Conservation (phyloP, 2,113 vertebrate species). For the Platysteira castanea region DNA sequence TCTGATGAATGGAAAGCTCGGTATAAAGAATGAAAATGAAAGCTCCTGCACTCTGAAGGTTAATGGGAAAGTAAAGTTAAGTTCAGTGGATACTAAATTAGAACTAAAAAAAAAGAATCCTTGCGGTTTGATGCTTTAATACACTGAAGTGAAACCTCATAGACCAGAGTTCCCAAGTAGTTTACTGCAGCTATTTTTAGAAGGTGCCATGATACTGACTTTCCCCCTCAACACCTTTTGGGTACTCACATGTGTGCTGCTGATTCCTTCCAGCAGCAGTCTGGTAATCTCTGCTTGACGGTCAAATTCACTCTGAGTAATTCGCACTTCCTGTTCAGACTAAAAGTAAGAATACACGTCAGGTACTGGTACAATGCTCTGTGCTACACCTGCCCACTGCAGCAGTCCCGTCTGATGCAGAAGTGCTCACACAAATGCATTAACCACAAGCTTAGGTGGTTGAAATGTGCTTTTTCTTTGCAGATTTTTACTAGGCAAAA, state of each 20-base stretch:
- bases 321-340: conserved; percentile 95
- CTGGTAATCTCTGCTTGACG: conserved; percentile 97
- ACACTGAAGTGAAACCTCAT: neutral
- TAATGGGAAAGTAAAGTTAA: neutral
- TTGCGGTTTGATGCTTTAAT: neutral
- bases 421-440: neutral
- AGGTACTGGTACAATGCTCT: neutral
- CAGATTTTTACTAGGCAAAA: neutral
- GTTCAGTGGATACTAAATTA: neutral
- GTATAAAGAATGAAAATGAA: neutral
- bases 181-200: neutral
- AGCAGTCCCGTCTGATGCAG: neutral
- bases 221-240: neutral
- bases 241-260: conserved; percentile 92
- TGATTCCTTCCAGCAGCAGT: conserved; percentile 93
- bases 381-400: neutral
- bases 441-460: neutral
- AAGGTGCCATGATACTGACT: neutral
- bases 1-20: neutral
- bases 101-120: neutral
- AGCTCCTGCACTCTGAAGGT: neutral
- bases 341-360: conserved; percentile 53
- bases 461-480: neutral
- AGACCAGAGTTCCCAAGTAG: neutral
- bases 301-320: conserved; percentile 97